Evolutionary conservation across 2,113 vertebrate genomes (phyloP).

Genomic region (Panthera uncia): DNA sequence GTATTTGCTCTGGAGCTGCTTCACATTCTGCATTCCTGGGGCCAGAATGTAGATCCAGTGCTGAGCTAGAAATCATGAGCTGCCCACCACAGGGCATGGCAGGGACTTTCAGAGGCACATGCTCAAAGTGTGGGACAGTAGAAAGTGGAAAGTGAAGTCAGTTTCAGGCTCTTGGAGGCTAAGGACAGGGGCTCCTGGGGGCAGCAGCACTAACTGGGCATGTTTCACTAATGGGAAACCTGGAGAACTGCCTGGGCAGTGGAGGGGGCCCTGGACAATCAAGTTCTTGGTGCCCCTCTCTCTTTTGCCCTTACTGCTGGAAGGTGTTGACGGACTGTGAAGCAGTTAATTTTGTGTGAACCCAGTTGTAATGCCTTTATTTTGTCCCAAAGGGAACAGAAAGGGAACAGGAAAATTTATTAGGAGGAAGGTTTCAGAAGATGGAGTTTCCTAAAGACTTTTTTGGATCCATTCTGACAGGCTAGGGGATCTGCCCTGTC

Average conservation of each 20-base stretch:
- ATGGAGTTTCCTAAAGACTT: background rate
- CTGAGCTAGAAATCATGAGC: background rate
- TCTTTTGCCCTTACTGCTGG: background rate
- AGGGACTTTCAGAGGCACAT: background rate
- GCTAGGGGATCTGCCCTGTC: too few relatives aligned
- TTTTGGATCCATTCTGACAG: background rate
- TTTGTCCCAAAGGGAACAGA: background rate
- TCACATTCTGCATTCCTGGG: too few relatives aligned
- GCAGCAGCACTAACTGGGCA: background rate
- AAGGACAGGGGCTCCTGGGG: background rate
- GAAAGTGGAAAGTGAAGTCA: background rate
- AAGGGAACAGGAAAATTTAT: background rate
- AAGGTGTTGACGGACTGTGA: background rate
- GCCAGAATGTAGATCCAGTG: background rate
- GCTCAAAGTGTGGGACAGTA: background rate
- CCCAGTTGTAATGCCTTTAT: background rate
- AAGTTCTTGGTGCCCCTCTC: background rate
- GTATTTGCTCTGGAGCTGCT: background rate
- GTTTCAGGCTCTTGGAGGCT: background rate
- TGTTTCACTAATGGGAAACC: background rate
- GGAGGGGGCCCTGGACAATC: background rate
- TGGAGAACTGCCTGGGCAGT: background rate
- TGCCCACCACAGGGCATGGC: background rate
- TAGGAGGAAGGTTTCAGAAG: background rate
- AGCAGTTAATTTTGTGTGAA: background rate